Conservation (phyloP, 2,797 vertebrate species). For the Danio kyathit region DNA sequence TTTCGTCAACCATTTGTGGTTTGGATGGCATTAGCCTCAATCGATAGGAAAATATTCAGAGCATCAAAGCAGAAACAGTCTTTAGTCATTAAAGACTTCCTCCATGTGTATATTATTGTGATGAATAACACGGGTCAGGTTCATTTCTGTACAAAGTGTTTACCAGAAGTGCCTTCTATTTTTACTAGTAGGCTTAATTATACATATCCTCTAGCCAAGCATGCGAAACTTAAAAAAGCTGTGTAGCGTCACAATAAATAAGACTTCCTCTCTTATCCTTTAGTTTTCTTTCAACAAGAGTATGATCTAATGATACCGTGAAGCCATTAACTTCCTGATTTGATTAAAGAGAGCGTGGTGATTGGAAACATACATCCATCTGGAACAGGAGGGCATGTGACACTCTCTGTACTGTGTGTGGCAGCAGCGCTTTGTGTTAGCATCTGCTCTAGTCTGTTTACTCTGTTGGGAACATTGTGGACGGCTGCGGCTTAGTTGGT, state of each 20-base stretch:
- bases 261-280: conserved; percentile 44
- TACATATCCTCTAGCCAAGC: conserved; percentile 34
- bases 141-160: conserved; percentile 38
- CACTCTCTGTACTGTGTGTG: conserved; percentile 34
- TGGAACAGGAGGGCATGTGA: conserved; percentile 37
- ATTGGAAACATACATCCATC: conserved; percentile 60
- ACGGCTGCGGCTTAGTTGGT: neutral
- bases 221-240: conserved; percentile 18
- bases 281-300: conserved; percentile 51
- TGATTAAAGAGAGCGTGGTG: conserved; percentile 58
- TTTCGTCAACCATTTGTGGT: neutral
- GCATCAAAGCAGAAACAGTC: conserved; percentile 35
- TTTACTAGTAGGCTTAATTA: conserved; percentile 55
- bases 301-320: conserved; percentile 54
- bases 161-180: conserved; percentile 60
- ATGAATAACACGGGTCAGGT: conserved; percentile 31
- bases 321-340: conserved; percentile 61
- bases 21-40: conserved; percentile 14
- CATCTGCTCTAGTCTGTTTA: conserved; percentile 48
- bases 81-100: conserved; percentile 43
- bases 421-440: conserved; percentile 27
- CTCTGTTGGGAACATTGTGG: conserved; percentile 22
- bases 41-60: conserved; percentile 19
- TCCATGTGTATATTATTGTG: conserved; percentile 35
- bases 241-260: conserved; percentile 40